Evolutionary conservation across 2,888 invertebrate genomes (phyloP).

Genomic region (Maniola hyperantus): DNA sequence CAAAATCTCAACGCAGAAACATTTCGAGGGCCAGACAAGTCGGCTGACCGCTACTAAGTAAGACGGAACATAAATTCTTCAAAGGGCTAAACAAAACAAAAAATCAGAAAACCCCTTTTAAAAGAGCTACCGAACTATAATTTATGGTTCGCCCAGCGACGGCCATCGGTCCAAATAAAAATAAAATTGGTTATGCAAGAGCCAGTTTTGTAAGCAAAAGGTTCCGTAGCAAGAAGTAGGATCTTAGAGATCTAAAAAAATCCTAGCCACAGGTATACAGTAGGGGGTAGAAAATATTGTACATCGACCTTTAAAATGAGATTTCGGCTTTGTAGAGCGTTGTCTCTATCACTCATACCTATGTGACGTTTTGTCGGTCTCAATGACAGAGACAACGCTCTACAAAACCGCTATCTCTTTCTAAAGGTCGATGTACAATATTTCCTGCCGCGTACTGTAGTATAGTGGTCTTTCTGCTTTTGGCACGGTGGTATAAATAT

Average conservation of each 20-base stretch:
- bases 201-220: neutral
- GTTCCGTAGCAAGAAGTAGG: conserved; percentile 21
- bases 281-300: too few species aligned
- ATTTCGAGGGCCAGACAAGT: conserved; percentile 51
- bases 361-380: too few species aligned
- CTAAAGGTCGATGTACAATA: too few species aligned
- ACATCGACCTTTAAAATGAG: too few species aligned
- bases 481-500: too few species aligned
- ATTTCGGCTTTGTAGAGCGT: too few species aligned
- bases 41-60: conserved; percentile 79
- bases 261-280: too few species aligned
- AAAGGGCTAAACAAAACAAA: conserved; percentile 77
- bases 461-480: too few species aligned
- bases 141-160: conserved; percentile 73
- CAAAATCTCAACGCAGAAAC: conserved; percentile 28
- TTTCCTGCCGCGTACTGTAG: too few species aligned
- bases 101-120: conserved; percentile 71
- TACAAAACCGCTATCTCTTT: too few species aligned
- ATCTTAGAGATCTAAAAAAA: neutral
- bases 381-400: too few species aligned
- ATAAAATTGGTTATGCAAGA: conserved; percentile 40
- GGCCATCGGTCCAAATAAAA: conserved; percentile 68
- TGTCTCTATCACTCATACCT: too few species aligned
- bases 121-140: conserved; percentile 82
- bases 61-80: conserved; percentile 82